Evolutionary conservation across 2,113 vertebrate species (phyloP).

Genomic region (Cairina moschata): DNA sequence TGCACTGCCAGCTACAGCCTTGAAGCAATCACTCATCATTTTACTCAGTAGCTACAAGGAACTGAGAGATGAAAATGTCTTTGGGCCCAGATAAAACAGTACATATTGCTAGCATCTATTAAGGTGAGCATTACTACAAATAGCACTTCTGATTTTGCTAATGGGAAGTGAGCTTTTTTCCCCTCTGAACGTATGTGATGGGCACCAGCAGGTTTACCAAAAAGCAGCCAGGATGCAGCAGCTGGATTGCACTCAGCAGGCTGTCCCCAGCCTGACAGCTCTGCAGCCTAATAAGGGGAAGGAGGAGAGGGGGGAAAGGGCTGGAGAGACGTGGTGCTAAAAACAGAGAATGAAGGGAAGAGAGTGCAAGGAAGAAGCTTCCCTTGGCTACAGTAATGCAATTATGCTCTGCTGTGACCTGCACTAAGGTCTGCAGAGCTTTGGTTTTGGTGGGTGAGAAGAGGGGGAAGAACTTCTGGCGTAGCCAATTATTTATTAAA

Average conservation of each 20-base stretch:
- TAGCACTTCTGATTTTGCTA: neutral
- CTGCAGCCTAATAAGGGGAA: neutral
- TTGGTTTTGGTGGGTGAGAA: fast-evolving
- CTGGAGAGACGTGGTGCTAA: neutral
- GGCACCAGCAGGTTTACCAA: neutral
- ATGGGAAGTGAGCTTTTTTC: neutral
- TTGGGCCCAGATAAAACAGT: neutral
- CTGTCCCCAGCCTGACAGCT: neutral
- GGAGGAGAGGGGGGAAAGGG: neutral
- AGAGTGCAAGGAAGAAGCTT: neutral
- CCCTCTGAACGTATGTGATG: neutral
- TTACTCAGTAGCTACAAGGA: neutral
- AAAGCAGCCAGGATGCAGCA: neutral
- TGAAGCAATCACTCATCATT: neutral
- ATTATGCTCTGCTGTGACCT: fast-evolving
- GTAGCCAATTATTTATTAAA: fast-evolving
- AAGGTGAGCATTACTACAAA: neutral
- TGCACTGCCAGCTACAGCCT: neutral
- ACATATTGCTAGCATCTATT: neutral
- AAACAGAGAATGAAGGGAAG: neutral
- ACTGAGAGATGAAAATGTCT: neutral
- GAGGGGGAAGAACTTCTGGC: fast-evolving
- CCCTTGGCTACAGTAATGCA: neutral
- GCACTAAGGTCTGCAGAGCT: neutral
- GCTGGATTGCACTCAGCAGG: fast-evolving